Evolutionary conservation across 92 coral and sea anemone genomes (phyloP).

Genomic region (Porites evermanni): DNA sequence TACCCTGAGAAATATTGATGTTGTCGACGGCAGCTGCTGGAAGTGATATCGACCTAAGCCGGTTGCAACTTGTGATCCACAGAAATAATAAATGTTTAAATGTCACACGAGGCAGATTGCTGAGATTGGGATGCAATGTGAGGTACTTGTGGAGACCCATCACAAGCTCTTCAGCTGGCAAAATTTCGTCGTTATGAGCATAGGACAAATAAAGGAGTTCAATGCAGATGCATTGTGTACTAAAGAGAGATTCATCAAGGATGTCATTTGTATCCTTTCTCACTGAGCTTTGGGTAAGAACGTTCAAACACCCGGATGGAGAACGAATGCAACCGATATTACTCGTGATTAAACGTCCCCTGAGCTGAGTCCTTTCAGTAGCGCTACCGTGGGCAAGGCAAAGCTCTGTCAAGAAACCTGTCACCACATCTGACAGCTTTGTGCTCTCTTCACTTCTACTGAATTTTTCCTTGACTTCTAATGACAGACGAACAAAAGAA

Average conservation of each 20-base stretch:
- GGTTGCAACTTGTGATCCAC: constrained; percentile 36
- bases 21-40: constrained; percentile 40
- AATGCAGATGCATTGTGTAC: constrained; percentile 77
- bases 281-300: constrained; percentile 71
- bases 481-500: constrained; percentile 79
- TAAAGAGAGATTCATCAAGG: constrained; percentile 72
- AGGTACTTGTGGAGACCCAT: constrained; percentile 70
- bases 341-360: constrained; percentile 22
- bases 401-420: constrained; percentile 64
- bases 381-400: constrained; percentile 42
- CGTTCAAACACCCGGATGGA: constrained; percentile 47
- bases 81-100: constrained; percentile 65
- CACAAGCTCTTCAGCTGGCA: constrained; percentile 62
- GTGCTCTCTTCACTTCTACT: constrained; percentile 32
- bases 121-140: constrained; percentile 61
- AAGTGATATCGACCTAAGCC: constrained; percentile 23
- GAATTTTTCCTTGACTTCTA: constrained; percentile 73
- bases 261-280: constrained; percentile 54
- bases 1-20: constrained; percentile 41
- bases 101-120: constrained; percentile 48
- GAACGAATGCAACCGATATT: constrained; percentile 36
- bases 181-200: constrained; percentile 62
- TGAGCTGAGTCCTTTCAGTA: constrained; percentile 19
- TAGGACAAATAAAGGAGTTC: constrained; percentile 78
- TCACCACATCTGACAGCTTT: constrained; percentile 45